A percentile compares a stretch with the other conserved stretches of the same genome.
These are phyloP conservation scores for Chloropsis hardwickii DNA, from an alignment of 2,113 vertebrate genomes.

Conservation along the genomic window DNA sequence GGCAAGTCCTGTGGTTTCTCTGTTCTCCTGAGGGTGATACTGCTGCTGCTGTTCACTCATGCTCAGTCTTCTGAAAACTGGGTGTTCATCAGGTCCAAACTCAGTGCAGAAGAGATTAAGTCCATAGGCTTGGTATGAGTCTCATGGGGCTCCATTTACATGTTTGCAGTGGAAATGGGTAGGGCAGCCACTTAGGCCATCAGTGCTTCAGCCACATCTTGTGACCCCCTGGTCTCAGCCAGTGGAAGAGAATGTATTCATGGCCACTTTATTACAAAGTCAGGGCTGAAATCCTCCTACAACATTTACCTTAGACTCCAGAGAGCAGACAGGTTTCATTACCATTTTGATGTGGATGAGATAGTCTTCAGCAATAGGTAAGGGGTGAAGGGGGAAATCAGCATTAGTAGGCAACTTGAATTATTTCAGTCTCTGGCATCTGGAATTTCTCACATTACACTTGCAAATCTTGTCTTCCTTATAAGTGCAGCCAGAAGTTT, in stretches of 20 bases:
- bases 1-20: background rate
- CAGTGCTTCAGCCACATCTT: background rate
- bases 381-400: background rate
- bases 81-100: background rate
- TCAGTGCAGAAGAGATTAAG: background rate
- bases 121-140: background rate
- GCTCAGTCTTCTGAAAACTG: background rate
- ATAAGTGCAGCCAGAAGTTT: background rate
- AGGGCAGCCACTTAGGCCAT: background rate
- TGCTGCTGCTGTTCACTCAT: background rate
- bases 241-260: background rate
- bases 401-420: background rate
- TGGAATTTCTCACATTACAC: background rate
- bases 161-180: background rate
- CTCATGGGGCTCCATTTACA: background rate
- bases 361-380: background rate
- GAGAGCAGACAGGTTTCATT: background rate
- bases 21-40: background rate
- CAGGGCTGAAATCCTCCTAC: background rate
- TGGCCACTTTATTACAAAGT: background rate
- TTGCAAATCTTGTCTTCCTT: background rate
- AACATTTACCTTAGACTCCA: background rate
- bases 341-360: background rate
- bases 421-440: background rate
- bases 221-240: background rate